Base-by-base conservation (phyloP, 2,797 vertebrate species). In the Anabacerthia variegaticeps region DNA sequence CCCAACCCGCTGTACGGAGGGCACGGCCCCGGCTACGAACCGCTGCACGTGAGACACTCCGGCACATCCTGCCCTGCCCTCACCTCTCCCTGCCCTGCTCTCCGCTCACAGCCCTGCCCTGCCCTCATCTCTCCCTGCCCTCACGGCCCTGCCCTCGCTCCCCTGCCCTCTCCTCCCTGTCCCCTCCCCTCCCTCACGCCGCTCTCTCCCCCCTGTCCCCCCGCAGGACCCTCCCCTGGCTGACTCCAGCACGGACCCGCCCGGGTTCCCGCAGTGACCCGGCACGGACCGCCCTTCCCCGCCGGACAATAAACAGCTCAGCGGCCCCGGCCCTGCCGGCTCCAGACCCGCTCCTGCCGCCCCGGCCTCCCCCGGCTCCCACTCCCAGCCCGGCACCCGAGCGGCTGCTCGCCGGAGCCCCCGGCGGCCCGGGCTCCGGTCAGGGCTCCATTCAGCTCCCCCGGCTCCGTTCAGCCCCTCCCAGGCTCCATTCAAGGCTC, bases 1-100 rank as follows among this genome's bases (percentile, higher is more conserved):
- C 93, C 93, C 71, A 95, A 95, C 80, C 93, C 93, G 18, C 84
- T 95, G 12, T 93, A 88, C 49, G 88, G 93, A 3, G 23, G 65
- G 32, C 91, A 77, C 88, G 55, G 28, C 14, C 65, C 61, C 22
- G 93, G 91, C 88, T 95, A 93, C 85, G 93, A 95, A 16, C 84
- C 76, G 80, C 80, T 93, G 84, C 91, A 95, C 20, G 93, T 95
- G 88, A 95, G 93, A 13, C 4, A 26, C 27, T 36, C 6, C 14
- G 9, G 10, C 37, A 20, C 12, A 11, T 37, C 36, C 36, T 37
- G 41, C 26, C 36, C 36, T 37, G 41, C 26, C 6, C n/a, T 5
- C 58, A 11, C 23, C 20, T 37, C 37, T 19, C 12, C 39, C 39
- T 39, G 28, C 30, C 28, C 51, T 12, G 20, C 19, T 5, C n/a